phyloP scores from a whole-genome alignment of 1,140 invertebrate species.

The Drosophila ficusphila region DNA sequence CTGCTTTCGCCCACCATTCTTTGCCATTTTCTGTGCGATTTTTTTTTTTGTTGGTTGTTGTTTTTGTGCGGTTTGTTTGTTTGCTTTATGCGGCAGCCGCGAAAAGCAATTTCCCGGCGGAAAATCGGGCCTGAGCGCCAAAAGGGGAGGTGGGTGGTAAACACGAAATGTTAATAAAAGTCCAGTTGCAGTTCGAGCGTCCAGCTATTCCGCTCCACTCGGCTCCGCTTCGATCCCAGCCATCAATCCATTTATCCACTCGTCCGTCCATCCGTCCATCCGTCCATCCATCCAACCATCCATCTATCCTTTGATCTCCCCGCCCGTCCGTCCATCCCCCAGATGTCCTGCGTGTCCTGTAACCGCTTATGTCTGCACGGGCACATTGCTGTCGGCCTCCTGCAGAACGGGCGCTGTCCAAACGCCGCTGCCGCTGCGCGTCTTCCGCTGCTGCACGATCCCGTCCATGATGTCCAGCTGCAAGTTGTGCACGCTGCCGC shows the following conservation, averaged over 20 bases:
- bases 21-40: slow-evolving; percentile 15
- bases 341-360: slow-evolving; percentile 2
- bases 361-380: slow-evolving; percentile 78
- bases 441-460: slow-evolving; percentile 92
- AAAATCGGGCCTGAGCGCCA: slow-evolving; percentile 3
- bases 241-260: neutral
- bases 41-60: slow-evolving; percentile 18
- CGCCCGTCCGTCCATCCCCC: neutral
- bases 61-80: slow-evolving; percentile 68
- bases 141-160: slow-evolving; percentile 2
- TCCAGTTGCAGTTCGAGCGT: slow-evolving; percentile 23
- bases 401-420: slow-evolving; percentile 76
- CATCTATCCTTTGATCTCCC: neutral
- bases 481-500: slow-evolving; percentile 91
- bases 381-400: slow-evolving; percentile 80
- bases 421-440: slow-evolving; percentile 77
- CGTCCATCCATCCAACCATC: neutral
- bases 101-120: slow-evolving; percentile 51
- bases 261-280: slow-evolving; percentile 1
- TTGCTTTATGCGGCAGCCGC: slow-evolving; percentile 47
- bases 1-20: neutral
- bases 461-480: slow-evolving; percentile 94
- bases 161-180: slow-evolving; percentile 59
- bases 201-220: too few relatives aligned
- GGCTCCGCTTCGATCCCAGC: too few relatives aligned